phyloP scores from a whole-genome alignment of 2,113 vertebrate species.

The Nerophis lumbriciformis region DNA sequence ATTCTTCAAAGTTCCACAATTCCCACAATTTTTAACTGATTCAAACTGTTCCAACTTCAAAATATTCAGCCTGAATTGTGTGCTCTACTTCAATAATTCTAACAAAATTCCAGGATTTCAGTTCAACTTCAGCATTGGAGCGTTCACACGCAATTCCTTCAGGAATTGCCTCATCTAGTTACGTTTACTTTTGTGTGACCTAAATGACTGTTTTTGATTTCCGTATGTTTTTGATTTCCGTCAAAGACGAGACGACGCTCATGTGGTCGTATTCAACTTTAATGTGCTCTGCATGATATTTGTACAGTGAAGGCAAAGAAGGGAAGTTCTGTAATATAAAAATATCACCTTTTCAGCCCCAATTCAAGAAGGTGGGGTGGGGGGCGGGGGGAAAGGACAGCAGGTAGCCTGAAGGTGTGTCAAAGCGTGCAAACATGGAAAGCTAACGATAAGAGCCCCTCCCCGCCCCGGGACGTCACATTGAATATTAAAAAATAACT shows the following conservation, averaged over 20 bases:
- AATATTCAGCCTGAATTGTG: too few relatives aligned
- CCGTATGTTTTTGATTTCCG: too few relatives aligned
- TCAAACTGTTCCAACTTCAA: too few relatives aligned
- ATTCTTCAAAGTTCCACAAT: too few relatives aligned
- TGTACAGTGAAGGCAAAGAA: constrained; percentile 69
- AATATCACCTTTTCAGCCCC: constrained; percentile 55
- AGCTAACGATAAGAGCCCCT: not conserved
- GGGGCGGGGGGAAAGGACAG: constrained; percentile 40
- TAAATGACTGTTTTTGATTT: too few relatives aligned
- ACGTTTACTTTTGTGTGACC: too few relatives aligned
- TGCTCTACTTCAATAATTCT: too few relatives aligned
- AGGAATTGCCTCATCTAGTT: too few relatives aligned
- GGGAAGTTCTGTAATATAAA: constrained; percentile 50
- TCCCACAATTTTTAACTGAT: too few relatives aligned
- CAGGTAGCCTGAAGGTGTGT: constrained; percentile 58
- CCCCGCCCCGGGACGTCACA: not conserved
- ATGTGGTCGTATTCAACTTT: constrained; percentile 66
- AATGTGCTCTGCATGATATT: constrained; percentile 74
- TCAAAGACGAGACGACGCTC: constrained; percentile 1
- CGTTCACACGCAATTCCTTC: too few relatives aligned
- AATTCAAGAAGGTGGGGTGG: constrained; percentile 34
- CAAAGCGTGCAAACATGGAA: constrained; percentile 35
- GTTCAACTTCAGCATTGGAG: too few relatives aligned
- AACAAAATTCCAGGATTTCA: too few relatives aligned
- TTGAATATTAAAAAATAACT: not conserved